These are phyloP conservation scores for Stenopsyche tienmushanensis DNA, from an alignment of 1,140 invertebrate species.

Conservation along the genomic window DNA sequence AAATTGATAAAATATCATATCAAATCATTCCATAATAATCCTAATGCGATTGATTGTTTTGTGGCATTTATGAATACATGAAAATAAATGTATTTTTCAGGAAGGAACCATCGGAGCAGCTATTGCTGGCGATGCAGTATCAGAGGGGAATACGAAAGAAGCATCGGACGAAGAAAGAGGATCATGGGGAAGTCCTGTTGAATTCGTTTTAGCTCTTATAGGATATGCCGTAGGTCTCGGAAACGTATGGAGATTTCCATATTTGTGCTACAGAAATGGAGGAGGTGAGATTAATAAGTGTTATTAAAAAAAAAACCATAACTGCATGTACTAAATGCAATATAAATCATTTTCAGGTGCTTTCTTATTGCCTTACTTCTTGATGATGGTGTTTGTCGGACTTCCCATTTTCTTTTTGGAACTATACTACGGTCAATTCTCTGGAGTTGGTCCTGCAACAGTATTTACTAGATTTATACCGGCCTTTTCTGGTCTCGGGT, in stretches of 20 bases:
- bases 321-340: background rate
- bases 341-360: conserved; percentile 61
- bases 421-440: conserved; percentile 65
- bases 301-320: background rate
- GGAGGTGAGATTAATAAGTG: conserved; percentile 60
- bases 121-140: background rate
- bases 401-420: conserved; percentile 77
- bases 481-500: conserved; percentile 64
- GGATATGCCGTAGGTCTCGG: conserved; percentile 78
- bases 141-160: background rate
- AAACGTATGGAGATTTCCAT: conserved; percentile 89
- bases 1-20: too few relatives aligned
- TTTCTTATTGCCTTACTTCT: conserved; percentile 76
- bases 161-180: conserved; percentile 48
- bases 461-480: conserved; percentile 63
- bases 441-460: conserved; percentile 59
- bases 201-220: conserved; percentile 77
- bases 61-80: too few relatives aligned
- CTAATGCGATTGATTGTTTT: too few relatives aligned
- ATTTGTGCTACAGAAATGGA: conserved; percentile 78
- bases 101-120: background rate
- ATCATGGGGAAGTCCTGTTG: conserved; percentile 72
- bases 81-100: background rate
- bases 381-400: conserved; percentile 76
- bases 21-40: too few relatives aligned